Evolutionary conservation across 1,140 invertebrate species (phyloP).

Genomic region (Drosophila oshimai): DNA sequence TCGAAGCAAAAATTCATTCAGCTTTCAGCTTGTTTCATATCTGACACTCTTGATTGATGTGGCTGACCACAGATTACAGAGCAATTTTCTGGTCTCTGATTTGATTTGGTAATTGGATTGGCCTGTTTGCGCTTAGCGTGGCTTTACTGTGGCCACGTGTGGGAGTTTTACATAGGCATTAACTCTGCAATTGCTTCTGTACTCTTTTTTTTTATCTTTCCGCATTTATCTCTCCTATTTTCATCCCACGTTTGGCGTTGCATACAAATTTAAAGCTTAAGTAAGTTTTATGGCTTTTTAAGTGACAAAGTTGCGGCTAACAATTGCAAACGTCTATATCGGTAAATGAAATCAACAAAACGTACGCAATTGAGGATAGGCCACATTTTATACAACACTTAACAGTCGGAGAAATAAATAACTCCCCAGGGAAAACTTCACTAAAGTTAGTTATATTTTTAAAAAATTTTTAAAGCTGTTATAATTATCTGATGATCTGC

Average conservation of each 20-base stretch:
- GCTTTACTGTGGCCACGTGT: slow-evolving; percentile 36
- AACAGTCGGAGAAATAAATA: background rate
- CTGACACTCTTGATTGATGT: slow-evolving; percentile 40
- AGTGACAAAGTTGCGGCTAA: slow-evolving; percentile 57
- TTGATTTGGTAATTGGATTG: slow-evolving; percentile 17
- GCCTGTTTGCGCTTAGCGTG: background rate
- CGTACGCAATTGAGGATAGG: slow-evolving; percentile 24
- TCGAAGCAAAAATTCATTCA: too few relatives aligned
- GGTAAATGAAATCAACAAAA: slow-evolving; percentile 16
- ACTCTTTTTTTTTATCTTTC: background rate
- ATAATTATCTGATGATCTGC: too few relatives aligned
- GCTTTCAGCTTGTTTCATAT: slow-evolving; percentile 20
- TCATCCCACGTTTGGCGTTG: slow-evolving; percentile 9
- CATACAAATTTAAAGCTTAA: slow-evolving; percentile 64
- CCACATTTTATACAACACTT: background rate
- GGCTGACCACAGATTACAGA: background rate
- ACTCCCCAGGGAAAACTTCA: too few relatives aligned
- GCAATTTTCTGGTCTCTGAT: slow-evolving; percentile 22
- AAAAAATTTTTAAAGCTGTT: too few relatives aligned
- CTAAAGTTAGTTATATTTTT: too few relatives aligned
- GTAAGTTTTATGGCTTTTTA: slow-evolving; percentile 69
- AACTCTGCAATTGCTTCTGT: slow-evolving; percentile 18
- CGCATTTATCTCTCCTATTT: slow-evolving; percentile 9
- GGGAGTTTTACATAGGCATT: slow-evolving; percentile 16
- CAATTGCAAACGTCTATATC: slow-evolving; percentile 41